Base-by-base conservation (phyloP, 2,113 vertebrate genomes). In the Periophthalmodon schlosseri region DNA sequence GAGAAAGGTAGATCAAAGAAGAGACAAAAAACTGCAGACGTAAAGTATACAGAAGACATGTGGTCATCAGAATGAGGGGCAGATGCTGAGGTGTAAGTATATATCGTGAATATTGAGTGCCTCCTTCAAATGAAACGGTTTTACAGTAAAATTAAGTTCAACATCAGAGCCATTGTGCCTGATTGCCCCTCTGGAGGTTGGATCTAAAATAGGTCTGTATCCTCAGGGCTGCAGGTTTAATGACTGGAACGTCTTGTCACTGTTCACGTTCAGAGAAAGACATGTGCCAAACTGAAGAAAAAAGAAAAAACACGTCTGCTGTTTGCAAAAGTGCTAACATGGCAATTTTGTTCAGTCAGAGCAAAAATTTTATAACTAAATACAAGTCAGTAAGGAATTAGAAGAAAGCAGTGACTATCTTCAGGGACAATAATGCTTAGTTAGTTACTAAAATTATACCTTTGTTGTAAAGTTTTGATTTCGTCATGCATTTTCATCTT, bases 1-100 rank as follows among this genome's bases (percentile, higher is more conserved):
- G 63, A n/a, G 18, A 65, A 39, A 65, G 2, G 7, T 18, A 64
- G 60, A 64, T 64, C 61, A 64, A 64, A 64, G 61, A 64, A 11
- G 33, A 33, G 33, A 11, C 8, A 44, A 28, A 18, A 64, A 39
- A 64, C 61, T 64, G 58, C 58, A n/a, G 33, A 20, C 9, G 0
- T 28, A 28, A 24, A 28, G 8, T 28, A 28, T 60, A 56, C 15
- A 49, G 20, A 56, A 28, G 57, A 60, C 14, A 5, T 7, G 14
- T 63, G 60, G 60, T 34, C 24, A 33, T 34, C 18, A 33, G 60
- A 34, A 34, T 34, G 13, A 28, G 7, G 28, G 14, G 14, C 28
- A 61, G 33, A 61, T 34, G 57, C 23, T 60, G 57, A 34, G 15
- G 14, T 52, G 16, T 18, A 34, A 16, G 7, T 63, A 34, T 33